Percentiles rank a stretch among this genome's conserved stretches.
Conservation (phyloP, 2,113 vertebrate genomes). For the Pseudopodoces humilis region DNA sequence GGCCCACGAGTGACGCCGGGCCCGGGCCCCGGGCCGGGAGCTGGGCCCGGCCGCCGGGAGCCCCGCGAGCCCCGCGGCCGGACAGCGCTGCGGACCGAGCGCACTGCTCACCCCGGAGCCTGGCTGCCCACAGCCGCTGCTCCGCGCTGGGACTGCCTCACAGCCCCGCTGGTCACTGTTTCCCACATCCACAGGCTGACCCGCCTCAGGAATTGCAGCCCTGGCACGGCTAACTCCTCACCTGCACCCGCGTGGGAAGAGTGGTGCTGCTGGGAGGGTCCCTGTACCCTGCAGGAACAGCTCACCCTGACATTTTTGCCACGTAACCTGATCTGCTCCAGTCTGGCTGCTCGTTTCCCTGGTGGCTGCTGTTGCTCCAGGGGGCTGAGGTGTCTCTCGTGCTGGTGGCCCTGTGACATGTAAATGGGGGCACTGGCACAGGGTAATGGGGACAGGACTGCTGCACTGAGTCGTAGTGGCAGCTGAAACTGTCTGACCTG, state of each 20-base stretch:
- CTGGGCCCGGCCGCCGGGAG: neutral
- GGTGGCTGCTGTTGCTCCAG: neutral
- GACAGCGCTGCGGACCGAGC: neutral
- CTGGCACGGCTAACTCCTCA: neutral
- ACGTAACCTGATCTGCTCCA: fast-evolving
- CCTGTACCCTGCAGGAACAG: neutral
- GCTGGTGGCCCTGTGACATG: neutral
- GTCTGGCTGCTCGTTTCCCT: neutral
- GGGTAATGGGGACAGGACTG: neutral
- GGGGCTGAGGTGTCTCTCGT: neutral
- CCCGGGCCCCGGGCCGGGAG: neutral
- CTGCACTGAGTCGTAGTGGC: fast-evolving
- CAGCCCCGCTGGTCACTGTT: fast-evolving
- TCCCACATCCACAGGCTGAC: neutral
- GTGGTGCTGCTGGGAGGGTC: fast-evolving
- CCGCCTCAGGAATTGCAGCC: fast-evolving
- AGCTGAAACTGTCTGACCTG: neutral
- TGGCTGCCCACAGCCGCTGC: fast-evolving
- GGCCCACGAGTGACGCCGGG: constrained; percentile 79
- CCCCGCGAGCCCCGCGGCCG: neutral
- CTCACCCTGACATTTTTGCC: fast-evolving
- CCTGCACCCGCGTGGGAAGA: fast-evolving
- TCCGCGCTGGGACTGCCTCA: fast-evolving
- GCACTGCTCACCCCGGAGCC: fast-evolving
- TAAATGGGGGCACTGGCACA: neutral